A percentile compares a stretch with the other conserved stretches of the same genome.
Conservation (phyloP, 2,113 vertebrate genomes). For the Hyla sarda region DNA sequence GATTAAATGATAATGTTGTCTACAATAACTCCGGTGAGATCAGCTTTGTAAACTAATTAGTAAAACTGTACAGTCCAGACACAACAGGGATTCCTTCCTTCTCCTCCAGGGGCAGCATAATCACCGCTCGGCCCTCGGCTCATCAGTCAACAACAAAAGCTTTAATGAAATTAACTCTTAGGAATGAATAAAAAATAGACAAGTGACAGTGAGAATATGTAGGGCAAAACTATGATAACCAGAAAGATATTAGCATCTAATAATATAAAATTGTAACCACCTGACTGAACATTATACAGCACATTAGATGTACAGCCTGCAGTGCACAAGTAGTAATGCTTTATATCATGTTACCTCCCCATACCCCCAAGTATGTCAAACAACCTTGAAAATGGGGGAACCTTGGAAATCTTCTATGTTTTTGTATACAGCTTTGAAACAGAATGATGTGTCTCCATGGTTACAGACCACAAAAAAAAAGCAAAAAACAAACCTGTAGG, state of each 20-base stretch:
- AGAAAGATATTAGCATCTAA: neutral
- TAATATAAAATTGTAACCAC: too few relatives aligned
- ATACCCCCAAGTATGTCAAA: neutral
- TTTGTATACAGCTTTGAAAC: neutral
- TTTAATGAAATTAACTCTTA: neutral
- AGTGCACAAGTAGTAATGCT: neutral
- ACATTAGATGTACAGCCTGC: neutral
- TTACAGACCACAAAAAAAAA: neutral
- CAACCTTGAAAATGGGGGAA: neutral
- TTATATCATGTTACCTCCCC: neutral
- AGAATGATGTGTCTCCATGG: neutral
- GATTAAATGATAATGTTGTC: neutral
- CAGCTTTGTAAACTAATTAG: neutral
- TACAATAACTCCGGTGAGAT: neutral
- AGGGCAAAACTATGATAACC: neutral
- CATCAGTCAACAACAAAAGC: neutral
- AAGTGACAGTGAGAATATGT: neutral
- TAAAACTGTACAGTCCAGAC: constrained; percentile 7
- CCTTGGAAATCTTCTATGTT: neutral
- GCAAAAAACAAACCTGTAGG: too few relatives aligned
- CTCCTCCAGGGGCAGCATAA: neutral
- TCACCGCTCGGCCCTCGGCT: neutral
- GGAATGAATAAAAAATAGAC: neutral
- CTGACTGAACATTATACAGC: too few relatives aligned
- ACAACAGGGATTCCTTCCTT: constrained; percentile 20